phyloP scores from a whole-genome alignment of 2,113 vertebrate species.

The Murina feae region DNA sequence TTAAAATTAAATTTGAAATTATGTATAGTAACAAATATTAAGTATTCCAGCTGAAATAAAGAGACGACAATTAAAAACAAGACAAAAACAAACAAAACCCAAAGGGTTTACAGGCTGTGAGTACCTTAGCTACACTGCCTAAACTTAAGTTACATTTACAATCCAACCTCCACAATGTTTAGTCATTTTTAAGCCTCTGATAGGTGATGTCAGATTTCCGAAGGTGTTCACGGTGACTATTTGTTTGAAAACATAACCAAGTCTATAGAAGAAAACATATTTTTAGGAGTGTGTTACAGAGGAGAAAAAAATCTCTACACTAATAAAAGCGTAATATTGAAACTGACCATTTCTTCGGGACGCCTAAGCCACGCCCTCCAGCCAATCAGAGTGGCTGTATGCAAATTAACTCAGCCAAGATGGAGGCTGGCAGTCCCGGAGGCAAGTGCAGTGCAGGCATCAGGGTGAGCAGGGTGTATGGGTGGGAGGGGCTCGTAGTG shows the following conservation, averaged over 20 bases:
- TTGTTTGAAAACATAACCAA: not conserved
- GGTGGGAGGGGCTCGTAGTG: no score
- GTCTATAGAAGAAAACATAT: not conserved
- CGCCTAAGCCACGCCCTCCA: no score
- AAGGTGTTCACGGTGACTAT: not conserved
- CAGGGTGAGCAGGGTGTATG: no score
- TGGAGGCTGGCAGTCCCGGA: no score
- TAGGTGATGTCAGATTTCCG: not conserved
- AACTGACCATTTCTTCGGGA: no score
- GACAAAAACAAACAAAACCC: not conserved
- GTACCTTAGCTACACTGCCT: not conserved
- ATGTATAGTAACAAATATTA: not conserved
- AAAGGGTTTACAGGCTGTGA: not conserved
- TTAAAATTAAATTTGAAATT: constrained; percentile 16
- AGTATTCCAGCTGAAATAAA: not conserved
- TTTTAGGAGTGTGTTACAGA: not conserved
- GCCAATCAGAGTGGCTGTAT: no score
- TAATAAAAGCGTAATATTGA: no score
- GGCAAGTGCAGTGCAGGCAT: no score
- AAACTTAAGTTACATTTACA: not conserved
- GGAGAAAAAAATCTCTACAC: not conserved
- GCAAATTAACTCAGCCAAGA: no score
- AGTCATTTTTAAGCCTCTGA: not conserved
- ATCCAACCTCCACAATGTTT: not conserved
- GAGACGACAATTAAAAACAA: not conserved